Base-by-base conservation (phyloP, 2,888 invertebrate genomes). In the Trissoscelio sp. region DNA sequence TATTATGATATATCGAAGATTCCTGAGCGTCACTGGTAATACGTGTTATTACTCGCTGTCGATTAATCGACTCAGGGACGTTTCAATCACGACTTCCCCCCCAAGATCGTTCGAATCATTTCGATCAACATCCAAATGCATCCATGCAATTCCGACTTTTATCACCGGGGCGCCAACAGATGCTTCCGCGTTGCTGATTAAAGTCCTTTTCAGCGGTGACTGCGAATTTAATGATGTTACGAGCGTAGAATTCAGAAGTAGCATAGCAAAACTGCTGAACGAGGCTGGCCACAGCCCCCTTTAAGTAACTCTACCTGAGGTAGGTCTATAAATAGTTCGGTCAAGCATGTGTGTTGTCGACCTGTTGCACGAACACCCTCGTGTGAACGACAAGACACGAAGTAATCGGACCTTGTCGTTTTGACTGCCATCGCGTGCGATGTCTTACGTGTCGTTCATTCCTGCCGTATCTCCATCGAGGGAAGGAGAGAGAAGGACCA, bases 321-420 rank as follows among this genome's bases (percentile, higher is more conserved):
- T 86, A 84, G 84, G 82, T 84, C 85, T 89, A 88, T 88, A 89
- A 89, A 89, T 89, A 89, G 88, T 75, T 64, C 22, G 64, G 0
- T 39, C 64, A 42, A 69, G 60, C 53, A 79, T 83, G 84, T 84
- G 85, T 87, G 86, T 84, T 85, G 85, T 85, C 87, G 88, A 88
- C 88, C 89, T 88, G 88, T 88, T 88, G 89, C 88, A 79, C 75
- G 74, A 83, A 85, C 87, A 88, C 86, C 87, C 88, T 88, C 88
- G 88, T 88, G 88, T 88, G 87, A 88, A 87, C 86, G 84, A 66
- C 84, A 84, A 87, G 86, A 87, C 87, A 87, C 86, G 85, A 84
- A 87, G 87, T 88, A 87, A 88, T 88, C 88, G 87, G 87, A 88
- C 77, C 84, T 79, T 74, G 80, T 77, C 67, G 67, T 69, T 81